Evolutionary conservation across 2,113 vertebrate species (phyloP).

Genomic region (Coryphaenoides rupestris): DNA sequence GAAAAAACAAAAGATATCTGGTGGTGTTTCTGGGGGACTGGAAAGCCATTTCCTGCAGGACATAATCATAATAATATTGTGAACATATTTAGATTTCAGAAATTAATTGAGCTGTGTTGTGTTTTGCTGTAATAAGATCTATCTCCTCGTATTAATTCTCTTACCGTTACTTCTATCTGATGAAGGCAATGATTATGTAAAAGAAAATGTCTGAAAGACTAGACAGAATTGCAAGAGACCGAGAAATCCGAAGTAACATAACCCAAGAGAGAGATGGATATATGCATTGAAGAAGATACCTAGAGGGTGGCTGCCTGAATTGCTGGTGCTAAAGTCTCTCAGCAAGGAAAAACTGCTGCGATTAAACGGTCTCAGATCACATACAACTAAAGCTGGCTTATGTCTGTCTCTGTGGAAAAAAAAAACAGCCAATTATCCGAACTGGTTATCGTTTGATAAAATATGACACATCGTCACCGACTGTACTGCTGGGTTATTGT

Average conservation of each 20-base stretch:
- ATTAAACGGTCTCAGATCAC: conserved; percentile 22
- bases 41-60: conserved; percentile 34
- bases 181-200: conserved; percentile 36
- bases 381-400: conserved; percentile 18
- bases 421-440: conserved; percentile 21
- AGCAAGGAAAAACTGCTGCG: conserved; percentile 15
- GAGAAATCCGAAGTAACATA: conserved; percentile 29
- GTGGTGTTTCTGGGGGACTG: conserved; percentile 69
- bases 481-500: conserved; percentile 28
- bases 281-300: conserved; percentile 29
- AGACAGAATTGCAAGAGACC: conserved; percentile 32
- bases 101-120: not conserved
- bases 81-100: conserved; percentile 31
- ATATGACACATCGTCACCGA: conserved; percentile 3
- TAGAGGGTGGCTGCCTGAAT: conserved; percentile 38
- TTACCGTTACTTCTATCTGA: conserved; percentile 35
- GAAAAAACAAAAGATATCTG: conserved; percentile 65
- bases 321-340: conserved; percentile 54
- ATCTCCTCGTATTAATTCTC: conserved; percentile 22
- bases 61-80: conserved; percentile 42
- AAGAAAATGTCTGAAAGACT: conserved; percentile 35
- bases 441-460: conserved; percentile 13
- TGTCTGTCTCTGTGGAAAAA: conserved; percentile 1
- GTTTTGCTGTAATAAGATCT: conserved; percentile 9
- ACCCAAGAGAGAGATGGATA: conserved; percentile 15